Evolutionary conservation across 2,113 vertebrate genomes (phyloP).

Genomic region (Ictalurus furcatus): DNA sequence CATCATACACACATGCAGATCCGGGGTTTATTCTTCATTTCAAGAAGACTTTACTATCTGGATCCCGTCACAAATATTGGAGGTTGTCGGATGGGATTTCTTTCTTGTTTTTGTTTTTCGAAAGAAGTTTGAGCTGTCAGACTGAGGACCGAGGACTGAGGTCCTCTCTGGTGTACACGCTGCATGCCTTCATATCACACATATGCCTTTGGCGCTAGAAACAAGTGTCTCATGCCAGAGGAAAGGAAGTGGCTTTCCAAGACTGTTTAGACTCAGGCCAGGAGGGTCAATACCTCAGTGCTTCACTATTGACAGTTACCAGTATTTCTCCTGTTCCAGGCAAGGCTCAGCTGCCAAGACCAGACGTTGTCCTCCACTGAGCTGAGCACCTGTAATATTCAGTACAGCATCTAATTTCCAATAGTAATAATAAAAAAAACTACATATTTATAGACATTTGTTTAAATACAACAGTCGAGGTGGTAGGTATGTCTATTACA

Average conservation of each 20-base stretch:
- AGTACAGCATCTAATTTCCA: neutral
- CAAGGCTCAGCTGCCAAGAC: conserved; percentile 15
- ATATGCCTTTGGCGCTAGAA: conserved; percentile 42
- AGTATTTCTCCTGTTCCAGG: conserved; percentile 22
- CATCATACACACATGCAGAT: neutral
- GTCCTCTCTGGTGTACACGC: conserved; percentile 13
- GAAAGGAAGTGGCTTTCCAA: conserved; percentile 51
- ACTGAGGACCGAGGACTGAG: conserved; percentile 8
- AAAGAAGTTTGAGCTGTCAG: neutral
- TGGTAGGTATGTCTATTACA: conserved; percentile 1
- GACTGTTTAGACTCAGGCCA: conserved; percentile 50
- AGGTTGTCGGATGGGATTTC: neutral
- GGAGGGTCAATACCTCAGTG: conserved; percentile 42
- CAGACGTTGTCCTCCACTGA: neutral
- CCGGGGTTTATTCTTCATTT: neutral
- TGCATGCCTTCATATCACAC: conserved; percentile 31
- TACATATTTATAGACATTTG: neutral
- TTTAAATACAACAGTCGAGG: neutral
- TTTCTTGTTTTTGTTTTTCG: neutral
- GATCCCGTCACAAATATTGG: neutral
- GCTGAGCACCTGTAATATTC: conserved; percentile 17
- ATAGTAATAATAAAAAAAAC: too few relatives aligned
- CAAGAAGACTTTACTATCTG: neutral
- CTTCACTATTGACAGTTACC: conserved; percentile 43
- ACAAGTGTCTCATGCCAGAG: conserved; percentile 41